A percentile compares a stretch with the other conserved stretches of the same genome.
Conservation (phyloP, 2,113 vertebrate species). For the Pseudorasbora parva region DNA sequence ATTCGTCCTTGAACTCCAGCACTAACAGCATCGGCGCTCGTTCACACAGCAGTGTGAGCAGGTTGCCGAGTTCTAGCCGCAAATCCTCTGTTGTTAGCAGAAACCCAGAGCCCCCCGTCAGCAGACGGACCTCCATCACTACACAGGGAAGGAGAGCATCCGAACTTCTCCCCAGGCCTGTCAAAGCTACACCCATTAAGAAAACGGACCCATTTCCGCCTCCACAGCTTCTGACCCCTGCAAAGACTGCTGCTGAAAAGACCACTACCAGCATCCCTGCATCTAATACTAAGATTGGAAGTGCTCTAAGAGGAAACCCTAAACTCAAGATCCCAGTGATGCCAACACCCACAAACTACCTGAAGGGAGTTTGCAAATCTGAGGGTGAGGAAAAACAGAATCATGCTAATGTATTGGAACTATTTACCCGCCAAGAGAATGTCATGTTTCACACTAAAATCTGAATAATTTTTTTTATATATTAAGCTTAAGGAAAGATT, state of each 20-base stretch:
- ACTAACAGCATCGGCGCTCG: slow-evolving; percentile 59
- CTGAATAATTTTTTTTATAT: no score
- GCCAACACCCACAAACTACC: slow-evolving; percentile 55
- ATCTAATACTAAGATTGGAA: slow-evolving; percentile 44
- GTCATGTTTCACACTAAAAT: neutral
- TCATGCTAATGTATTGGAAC: neutral
- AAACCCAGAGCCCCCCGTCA: slow-evolving; percentile 20
- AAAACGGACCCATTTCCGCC: slow-evolving; percentile 44
- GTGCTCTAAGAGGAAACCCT: slow-evolving; percentile 46
- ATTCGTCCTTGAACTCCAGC: slow-evolving; percentile 63
- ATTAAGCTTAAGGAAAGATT: neutral
- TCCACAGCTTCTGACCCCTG: slow-evolving; percentile 54
- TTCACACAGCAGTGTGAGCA: slow-evolving; percentile 49
- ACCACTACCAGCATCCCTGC: slow-evolving; percentile 25
- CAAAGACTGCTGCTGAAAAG: slow-evolving; percentile 58
- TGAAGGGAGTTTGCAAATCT: slow-evolving; percentile 30
- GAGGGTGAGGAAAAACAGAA: slow-evolving; percentile 58
- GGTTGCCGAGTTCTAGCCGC: slow-evolving; percentile 58
- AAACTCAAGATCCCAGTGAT: slow-evolving; percentile 58
- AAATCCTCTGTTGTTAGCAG: slow-evolving; percentile 54
- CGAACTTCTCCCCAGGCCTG: slow-evolving; percentile 53
- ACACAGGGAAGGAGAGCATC: slow-evolving; percentile 58
- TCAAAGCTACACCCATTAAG: slow-evolving; percentile 63
- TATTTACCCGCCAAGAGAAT: neutral
- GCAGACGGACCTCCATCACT: slow-evolving; percentile 58